Conservation (phyloP, 2,797 vertebrate species). For the Microchirus variegatus region DNA sequence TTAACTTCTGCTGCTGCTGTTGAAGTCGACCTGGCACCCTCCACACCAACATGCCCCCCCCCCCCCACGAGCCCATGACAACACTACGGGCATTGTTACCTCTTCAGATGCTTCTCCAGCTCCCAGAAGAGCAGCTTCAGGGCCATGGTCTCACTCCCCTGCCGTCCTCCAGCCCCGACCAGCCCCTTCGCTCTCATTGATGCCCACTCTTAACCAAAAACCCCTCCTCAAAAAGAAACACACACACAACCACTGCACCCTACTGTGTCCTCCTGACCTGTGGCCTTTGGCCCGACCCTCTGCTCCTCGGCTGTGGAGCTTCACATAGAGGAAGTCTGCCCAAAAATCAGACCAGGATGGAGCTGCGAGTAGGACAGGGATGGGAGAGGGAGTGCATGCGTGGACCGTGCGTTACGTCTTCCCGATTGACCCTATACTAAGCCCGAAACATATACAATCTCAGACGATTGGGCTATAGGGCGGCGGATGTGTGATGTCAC, state of each 20-base stretch:
- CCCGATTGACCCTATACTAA: slow-evolving; percentile 27
- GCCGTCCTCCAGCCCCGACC: slow-evolving; percentile 50
- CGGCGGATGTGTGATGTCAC: slow-evolving; percentile 64
- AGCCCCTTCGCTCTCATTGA: slow-evolving; percentile 73
- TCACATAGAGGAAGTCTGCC: slow-evolving; percentile 45
- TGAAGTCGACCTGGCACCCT: neutral
- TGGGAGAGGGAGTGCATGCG: slow-evolving; percentile 30
- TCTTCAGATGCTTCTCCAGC: slow-evolving; percentile 79
- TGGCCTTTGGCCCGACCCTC: slow-evolving; percentile 49
- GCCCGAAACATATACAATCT: slow-evolving; percentile 44
- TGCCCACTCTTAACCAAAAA: slow-evolving; percentile 15
- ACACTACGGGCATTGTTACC: slow-evolving; percentile 65
- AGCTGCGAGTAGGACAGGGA: slow-evolving; percentile 40
- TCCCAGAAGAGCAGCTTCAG: slow-evolving; percentile 79
- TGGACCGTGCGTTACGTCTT: slow-evolving; percentile 33
- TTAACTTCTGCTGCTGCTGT: neutral
- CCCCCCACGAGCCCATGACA: slow-evolving; percentile 29
- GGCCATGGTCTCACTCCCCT: slow-evolving; percentile 62
- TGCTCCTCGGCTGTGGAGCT: slow-evolving; percentile 22
- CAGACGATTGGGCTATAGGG: slow-evolving; percentile 51
- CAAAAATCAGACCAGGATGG: slow-evolving; percentile 48
- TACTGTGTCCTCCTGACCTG: slow-evolving; percentile 51
- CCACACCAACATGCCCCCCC: neutral
- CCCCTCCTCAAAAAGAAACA: slow-evolving; percentile 37
- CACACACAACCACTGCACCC: slow-evolving; percentile 21